Base-by-base conservation (phyloP, 2,113 vertebrate species). In the Turnix velox region DNA sequence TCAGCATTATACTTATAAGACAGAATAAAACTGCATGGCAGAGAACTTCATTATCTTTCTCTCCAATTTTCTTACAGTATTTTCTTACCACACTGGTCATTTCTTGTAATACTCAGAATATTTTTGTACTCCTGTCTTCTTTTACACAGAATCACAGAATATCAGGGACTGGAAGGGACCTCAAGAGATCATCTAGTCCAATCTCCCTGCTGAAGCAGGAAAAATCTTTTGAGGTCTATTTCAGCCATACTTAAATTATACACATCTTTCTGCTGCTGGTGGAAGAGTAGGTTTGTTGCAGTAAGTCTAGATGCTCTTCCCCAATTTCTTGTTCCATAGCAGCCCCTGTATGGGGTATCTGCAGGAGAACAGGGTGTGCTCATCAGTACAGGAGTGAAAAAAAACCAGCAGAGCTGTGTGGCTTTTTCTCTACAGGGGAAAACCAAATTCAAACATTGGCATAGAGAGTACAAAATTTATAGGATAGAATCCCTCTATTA, bases 301-400 rank as follows among this genome's bases (percentile, higher is more conserved):
- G 77, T 28, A 69, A 87, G 66, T 65, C 39, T 87, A 81, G 84
- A 40, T 17, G 48, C 55, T 91, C 78, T 96, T 93, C 95, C 94
- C 91, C 87, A 92, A 42, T 39, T n/a, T 95, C 74, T 96, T 96
- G 93, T 89, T 96, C 92, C 92, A 96, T 15, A 91, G 71, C 66
- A 84, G 66, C 84, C 87, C 91, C 89, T 67, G 71, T n/a, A n/a
- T 82, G 84, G 93, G 92, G 89, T 91, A 96, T 63, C 66, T 81
- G 2, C 66, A 92, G 58, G 80, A 95, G 87, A 88, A 85, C 7
- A 75, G 88, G 74, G 94, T 87, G 94, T 96, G 84, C 87, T 94
- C 12, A 4, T 76, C 59, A 79, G 91, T 91, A 86, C 2, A 66
- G 92, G 87, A 95, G 93, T 1, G 3, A 87, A 87, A 95, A 88